Evolutionary conservation across 2,113 vertebrate species (phyloP).

Genomic region (Cervus canadensis): DNA sequence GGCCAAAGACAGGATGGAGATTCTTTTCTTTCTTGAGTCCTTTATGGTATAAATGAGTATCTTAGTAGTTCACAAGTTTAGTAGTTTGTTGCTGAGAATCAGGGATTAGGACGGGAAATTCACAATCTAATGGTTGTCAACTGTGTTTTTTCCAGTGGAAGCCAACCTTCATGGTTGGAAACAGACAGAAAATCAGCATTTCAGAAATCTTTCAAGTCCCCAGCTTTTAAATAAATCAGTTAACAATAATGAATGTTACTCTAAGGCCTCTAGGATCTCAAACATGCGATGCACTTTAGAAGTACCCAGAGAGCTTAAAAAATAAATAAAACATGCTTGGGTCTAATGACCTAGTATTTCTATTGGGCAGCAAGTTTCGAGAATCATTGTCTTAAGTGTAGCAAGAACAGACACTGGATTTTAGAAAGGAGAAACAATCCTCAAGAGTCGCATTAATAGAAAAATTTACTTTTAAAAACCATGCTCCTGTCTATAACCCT

Average conservation of each 20-base stretch:
- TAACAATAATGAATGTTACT: neutral
- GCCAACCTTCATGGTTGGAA: neutral
- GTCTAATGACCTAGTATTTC: neutral
- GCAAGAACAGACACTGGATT: neutral
- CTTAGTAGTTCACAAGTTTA: neutral
- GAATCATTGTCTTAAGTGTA: neutral
- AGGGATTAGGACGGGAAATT: neutral
- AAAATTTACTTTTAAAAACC: neutral
- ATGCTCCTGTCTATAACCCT: neutral
- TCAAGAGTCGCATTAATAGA: neutral
- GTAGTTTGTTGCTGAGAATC: neutral
- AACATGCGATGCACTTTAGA: neutral
- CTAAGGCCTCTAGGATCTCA: neutral
- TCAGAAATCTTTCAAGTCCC: neutral
- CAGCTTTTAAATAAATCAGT: neutral
- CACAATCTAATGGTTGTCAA: neutral
- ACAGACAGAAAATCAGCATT: neutral
- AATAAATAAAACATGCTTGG: neutral
- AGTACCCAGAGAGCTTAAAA: neutral
- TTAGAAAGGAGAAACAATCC: neutral
- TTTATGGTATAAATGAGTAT: neutral
- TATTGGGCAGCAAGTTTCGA: neutral
- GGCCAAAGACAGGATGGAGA: neutral
- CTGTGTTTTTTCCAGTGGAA: neutral
- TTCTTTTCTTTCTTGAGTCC: neutral